These are phyloP conservation scores for Lampris megalopsis DNA, from an alignment of 2,113 vertebrate genomes.

Conservation along the genomic window DNA sequence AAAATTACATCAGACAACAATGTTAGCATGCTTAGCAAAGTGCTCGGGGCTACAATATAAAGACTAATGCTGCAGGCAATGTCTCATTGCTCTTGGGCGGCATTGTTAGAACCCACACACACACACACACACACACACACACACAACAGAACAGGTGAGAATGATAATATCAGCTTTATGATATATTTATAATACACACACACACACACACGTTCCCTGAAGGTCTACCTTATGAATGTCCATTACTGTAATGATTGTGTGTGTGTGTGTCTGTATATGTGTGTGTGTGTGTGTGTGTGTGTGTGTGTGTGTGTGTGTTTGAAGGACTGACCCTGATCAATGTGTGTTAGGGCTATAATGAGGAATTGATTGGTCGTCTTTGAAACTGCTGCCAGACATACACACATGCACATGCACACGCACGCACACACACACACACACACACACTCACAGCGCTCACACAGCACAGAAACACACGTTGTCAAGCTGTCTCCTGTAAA, in stretches of 20 bases:
- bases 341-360: slow-evolving; percentile 74
- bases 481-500: slow-evolving; percentile 48
- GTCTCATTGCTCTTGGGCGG: not conserved
- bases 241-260: slow-evolving; percentile 52
- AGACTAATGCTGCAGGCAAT: not conserved
- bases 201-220: slow-evolving; percentile 45
- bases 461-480: slow-evolving; percentile 21
- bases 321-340: slow-evolving; percentile 73
- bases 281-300: slow-evolving; percentile 31
- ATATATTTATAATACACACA: slow-evolving; percentile 40
- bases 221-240: slow-evolving; percentile 72
- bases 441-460: slow-evolving; percentile 14
- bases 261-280: slow-evolving; percentile 15
- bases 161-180: slow-evolving; percentile 57
- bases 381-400: slow-evolving; percentile 44
- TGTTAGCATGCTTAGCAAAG: not conserved
- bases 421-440: slow-evolving; percentile 15
- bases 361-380: slow-evolving; percentile 73
- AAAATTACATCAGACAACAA: not conserved
- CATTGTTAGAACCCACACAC: not conserved
- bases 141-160: slow-evolving; percentile 24
- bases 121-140: not conserved
- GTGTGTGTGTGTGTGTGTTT: slow-evolving; percentile 25
- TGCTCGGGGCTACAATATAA: not conserved
- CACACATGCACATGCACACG: not conserved